Evolutionary conservation across 2,888 invertebrate genomes (phyloP), one percentile per base, ranked within the genome.

Genomic region (Sesamia inferens): DNA sequence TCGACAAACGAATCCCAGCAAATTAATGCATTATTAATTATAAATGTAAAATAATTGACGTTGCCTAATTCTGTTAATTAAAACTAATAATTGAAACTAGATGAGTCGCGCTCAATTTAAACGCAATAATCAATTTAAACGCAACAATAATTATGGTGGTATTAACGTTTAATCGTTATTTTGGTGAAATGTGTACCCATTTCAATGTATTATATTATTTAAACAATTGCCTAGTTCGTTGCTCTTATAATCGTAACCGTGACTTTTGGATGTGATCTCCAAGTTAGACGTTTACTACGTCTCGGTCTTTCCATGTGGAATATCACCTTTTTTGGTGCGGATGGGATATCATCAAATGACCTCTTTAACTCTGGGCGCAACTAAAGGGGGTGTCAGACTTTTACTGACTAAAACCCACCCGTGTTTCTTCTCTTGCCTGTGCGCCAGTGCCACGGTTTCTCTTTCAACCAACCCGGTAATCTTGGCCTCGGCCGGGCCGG

Each of bases 1-100:
- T 11, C 24, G 24, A 42, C 19, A 64, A 77, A 70, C 13, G n/a
- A 70, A 68, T 22, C 8, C 24, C 6, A 67, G 14, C 31, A 22
- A 58, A 47, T 54, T 16, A 75, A 67, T 48, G 31, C 8, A 44
- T 44, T 22, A 44, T 58, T 74, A 51, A 78, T 78, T 71, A 19
- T 24, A 31, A 61, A n/a, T 54, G 39, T 7, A 61, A 62, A 71
- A 65, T 51, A 31, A 51, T 67, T 51, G 4, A 54, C 42, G 62
- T 51, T 65, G n/a, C 0, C 1, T n/a, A 39, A 39, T 39, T n/a
- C 5, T n/a, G 22, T 44, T 62, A 10, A 76, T 76, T 77, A 54
- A 47, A 71, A 66, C 57, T 39, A 66, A 66, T 44, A 57, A 71
- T 76, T 66, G 44, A 78, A 78, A 31, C 16, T 76, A 44, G 44